Conservation (phyloP, 2,113 vertebrate species). For the Dromiciops gliroides region DNA sequence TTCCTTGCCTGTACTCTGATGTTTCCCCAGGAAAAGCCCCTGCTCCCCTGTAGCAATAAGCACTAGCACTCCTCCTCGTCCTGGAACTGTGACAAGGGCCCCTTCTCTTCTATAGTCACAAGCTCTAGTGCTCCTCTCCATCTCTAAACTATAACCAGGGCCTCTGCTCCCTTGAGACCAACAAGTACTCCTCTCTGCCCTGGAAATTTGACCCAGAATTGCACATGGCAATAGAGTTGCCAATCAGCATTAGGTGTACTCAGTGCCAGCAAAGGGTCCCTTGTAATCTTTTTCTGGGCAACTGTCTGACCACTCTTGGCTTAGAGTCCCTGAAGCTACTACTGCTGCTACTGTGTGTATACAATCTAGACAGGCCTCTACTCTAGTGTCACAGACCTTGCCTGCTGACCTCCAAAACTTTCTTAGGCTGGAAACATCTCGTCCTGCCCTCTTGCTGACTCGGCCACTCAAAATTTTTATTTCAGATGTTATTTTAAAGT, state of each 20-base stretch:
- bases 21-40: not conserved
- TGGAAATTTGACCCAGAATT: not conserved
- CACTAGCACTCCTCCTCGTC: not conserved
- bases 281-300: not conserved
- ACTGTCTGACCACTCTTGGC: not conserved
- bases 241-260: not conserved
- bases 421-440: not conserved
- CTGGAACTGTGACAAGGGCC: not conserved
- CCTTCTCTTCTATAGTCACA: not conserved
- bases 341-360: not conserved
- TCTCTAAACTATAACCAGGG: not conserved
- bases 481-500: not conserved
- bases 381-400: not conserved
- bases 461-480: not conserved
- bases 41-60: too few species aligned
- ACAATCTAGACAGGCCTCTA: not conserved
- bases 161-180: not conserved
- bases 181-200: not conserved
- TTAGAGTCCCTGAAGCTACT: not conserved
- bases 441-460: not conserved
- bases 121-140: not conserved
- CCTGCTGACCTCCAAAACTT: not conserved
- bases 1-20: not conserved
- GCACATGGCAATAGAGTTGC: not conserved
- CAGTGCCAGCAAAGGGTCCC: not conserved